Conservation (phyloP, 2,888 invertebrate genomes). For the Sinohyriopsis cumingii region DNA sequence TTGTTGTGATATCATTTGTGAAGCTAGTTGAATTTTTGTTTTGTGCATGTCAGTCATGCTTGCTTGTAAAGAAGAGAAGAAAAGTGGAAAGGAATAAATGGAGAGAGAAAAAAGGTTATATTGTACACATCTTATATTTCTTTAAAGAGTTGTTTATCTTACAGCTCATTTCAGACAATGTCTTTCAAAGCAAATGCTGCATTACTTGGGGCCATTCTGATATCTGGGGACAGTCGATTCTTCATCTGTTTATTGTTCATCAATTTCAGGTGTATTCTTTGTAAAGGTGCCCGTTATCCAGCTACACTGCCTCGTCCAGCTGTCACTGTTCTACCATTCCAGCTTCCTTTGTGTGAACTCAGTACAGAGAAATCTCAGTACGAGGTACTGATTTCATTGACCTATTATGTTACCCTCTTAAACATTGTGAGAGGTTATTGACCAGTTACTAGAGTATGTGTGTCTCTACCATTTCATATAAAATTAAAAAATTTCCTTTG, state of each 20-base stretch:
- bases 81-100: too few species aligned
- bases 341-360: conserved; percentile 85
- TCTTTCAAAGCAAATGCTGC: too few species aligned
- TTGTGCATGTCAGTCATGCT: too few species aligned
- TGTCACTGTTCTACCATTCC: conserved; percentile 81
- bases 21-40: too few species aligned
- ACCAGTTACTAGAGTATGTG: not conserved
- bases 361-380: conserved; percentile 86
- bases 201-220: not conserved
- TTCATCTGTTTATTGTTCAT: not conserved
- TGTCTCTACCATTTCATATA: not conserved
- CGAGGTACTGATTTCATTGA: conserved; percentile 78
- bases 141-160: too few species aligned
- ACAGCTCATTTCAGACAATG: too few species aligned
- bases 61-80: too few species aligned
- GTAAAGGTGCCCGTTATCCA: conserved; percentile 91
- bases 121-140: too few species aligned
- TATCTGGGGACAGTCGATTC: not conserved
- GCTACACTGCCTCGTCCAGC: conserved; percentile 89
- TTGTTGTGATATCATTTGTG: too few species aligned
- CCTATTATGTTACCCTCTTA: not conserved
- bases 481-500: not conserved
- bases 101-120: too few species aligned
- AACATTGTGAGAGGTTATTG: not conserved
- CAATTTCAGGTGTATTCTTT: conserved; percentile 81